A percentile compares a stretch with the other conserved stretches of the same genome.
Conservation (phyloP, 2,888 invertebrate species). For the Hermaeophaga mercurialis region DNA sequence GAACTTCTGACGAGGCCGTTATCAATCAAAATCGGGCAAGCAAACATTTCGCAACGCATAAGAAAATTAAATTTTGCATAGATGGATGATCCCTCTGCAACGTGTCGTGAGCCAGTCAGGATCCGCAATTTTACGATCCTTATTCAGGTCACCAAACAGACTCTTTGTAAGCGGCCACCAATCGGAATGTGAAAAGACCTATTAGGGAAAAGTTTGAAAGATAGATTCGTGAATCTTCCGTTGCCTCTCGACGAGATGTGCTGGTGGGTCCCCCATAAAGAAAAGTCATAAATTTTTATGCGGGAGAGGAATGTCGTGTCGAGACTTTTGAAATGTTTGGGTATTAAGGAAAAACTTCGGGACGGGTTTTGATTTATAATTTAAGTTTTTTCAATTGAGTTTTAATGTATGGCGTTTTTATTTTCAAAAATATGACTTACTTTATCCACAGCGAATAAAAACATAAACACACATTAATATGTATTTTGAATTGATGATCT, state of each 20-base stretch:
- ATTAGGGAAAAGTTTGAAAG: slow-evolving; percentile 40
- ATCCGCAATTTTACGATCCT: slow-evolving; percentile 31
- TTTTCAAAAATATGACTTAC: no score
- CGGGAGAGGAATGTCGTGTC: slow-evolving; percentile 41
- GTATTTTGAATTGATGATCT: no score
- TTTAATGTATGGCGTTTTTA: no score
- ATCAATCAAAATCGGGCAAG: slow-evolving; percentile 9
- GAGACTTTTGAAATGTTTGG: slow-evolving; percentile 45
- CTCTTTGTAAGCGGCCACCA: slow-evolving; percentile 27
- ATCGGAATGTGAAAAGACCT: slow-evolving; percentile 31
- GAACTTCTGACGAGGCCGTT: no score
- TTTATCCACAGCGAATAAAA: no score
- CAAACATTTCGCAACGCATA: slow-evolving; percentile 1
- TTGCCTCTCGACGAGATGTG: slow-evolving; percentile 35
- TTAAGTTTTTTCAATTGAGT: slow-evolving; percentile 1
- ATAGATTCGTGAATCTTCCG: slow-evolving; percentile 38
- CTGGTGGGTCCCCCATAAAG: slow-evolving; percentile 37
- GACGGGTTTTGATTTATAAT: slow-evolving; percentile 20
- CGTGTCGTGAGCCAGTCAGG: slow-evolving; percentile 2
- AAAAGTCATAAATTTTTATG: slow-evolving; percentile 49
- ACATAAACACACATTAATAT: no score
- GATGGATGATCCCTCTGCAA: slow-evolving; percentile 15
- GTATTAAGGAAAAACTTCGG: slow-evolving; percentile 39
- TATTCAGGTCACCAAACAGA: slow-evolving; percentile 35
- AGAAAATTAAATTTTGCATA: slow-evolving; percentile 19